Conservation (phyloP, 2,113 vertebrate genomes). For the Columba livia region DNA sequence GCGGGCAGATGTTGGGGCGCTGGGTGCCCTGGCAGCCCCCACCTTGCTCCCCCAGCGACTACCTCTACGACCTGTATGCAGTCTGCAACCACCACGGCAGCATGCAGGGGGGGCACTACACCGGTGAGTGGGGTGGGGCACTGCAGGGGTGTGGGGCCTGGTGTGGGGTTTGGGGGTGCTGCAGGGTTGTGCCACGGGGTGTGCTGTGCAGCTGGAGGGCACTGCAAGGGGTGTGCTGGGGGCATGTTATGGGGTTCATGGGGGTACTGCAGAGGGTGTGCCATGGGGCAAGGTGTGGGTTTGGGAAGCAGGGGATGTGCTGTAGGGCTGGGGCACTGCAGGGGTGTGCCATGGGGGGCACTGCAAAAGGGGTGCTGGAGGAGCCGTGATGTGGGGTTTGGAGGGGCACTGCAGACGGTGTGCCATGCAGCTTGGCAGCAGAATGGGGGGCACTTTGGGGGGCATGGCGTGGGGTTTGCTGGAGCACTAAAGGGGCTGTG, state of each 20-base stretch:
- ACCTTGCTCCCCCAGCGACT: slow-evolving; percentile 69
- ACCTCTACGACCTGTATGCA: slow-evolving; percentile 91
- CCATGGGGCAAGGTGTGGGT: neutral
- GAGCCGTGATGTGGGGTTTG: too few relatives aligned
- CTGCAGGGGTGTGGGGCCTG: too few relatives aligned
- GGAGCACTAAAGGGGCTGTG: neutral
- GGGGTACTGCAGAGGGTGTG: neutral
- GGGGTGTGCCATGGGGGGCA: too few relatives aligned
- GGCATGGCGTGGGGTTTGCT: neutral
- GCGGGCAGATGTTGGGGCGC: slow-evolving; percentile 36
- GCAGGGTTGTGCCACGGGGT: too few relatives aligned
- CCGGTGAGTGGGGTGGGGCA: slow-evolving; percentile 74
- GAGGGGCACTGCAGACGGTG: too few relatives aligned
- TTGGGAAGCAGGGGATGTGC: neutral
- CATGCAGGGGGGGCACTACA: slow-evolving; percentile 96
- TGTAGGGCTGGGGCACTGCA: too few relatives aligned
- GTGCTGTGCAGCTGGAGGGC: too few relatives aligned
- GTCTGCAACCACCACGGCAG: slow-evolving; percentile 98
- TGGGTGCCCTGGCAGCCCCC: slow-evolving; percentile 75
- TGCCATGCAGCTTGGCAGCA: neutral
- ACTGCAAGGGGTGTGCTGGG: too few relatives aligned
- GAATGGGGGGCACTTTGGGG: too few relatives aligned
- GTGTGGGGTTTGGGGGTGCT: neutral
- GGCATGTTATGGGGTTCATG: too few relatives aligned
- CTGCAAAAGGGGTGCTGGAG: too few relatives aligned